These are phyloP conservation scores for Argyrosomus japonicus DNA, from an alignment of 2,113 vertebrate species.

Conservation along the genomic window DNA sequence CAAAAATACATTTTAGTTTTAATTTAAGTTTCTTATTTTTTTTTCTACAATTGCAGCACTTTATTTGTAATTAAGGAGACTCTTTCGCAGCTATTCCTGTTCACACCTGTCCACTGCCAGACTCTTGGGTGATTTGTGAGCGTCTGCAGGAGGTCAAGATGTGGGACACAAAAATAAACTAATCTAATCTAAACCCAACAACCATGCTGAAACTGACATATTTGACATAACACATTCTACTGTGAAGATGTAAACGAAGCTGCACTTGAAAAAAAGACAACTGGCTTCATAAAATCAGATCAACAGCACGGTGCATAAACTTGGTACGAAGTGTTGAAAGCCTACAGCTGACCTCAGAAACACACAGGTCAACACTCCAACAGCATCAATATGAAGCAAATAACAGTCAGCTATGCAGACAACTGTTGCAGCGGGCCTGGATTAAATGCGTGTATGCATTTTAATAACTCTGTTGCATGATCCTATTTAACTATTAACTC, in stretches of 20 bases:
- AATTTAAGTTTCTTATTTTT: not conserved
- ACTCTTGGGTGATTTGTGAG: not conserved
- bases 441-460: not conserved
- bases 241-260: not conserved
- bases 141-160: not conserved
- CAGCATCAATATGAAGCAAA: not conserved
- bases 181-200: not conserved
- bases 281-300: not conserved
- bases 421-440: not conserved
- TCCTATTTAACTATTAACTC: not conserved
- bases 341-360: not conserved
- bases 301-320: not conserved
- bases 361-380: not conserved
- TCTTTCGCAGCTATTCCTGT: not conserved
- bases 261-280: not conserved
- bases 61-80: not conserved
- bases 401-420: not conserved
- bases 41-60: too few relatives aligned
- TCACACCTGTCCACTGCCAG: not conserved
- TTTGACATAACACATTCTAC: not conserved
- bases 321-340: not conserved
- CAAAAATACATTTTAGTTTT: too few relatives aligned
- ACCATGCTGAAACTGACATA: not conserved
- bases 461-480: slow-evolving; percentile 38
- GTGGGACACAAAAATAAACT: not conserved